These are phyloP conservation scores for Campoletis sonorensis DNA, from an alignment of 1,140 invertebrate genomes.

Conservation along the genomic window DNA sequence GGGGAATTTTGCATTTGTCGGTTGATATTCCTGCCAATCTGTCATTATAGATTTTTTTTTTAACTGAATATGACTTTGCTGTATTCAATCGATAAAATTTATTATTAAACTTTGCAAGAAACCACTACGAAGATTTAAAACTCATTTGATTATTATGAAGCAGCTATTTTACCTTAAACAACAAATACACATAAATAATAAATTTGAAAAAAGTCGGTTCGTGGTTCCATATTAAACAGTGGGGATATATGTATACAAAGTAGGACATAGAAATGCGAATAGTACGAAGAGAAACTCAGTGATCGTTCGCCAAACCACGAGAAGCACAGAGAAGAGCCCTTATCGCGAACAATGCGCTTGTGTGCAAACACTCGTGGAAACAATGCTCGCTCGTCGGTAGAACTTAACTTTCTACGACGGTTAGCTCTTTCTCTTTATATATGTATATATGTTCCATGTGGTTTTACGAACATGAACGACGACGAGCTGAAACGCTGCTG, in stretches of 20 bases:
- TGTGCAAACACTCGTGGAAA: constrained; percentile 56
- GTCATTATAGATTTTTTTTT: too few species aligned
- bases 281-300: constrained; percentile 13
- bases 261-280: neutral
- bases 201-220: neutral
- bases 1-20: too few species aligned
- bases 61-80: too few species aligned
- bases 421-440: constrained; percentile 23
- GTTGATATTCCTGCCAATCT: too few species aligned
- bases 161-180: too few species aligned
- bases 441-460: constrained; percentile 6
- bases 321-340: constrained; percentile 39
- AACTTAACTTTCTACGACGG: constrained; percentile 46
- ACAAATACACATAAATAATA: neutral
- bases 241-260: neutral
- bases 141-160: too few species aligned
- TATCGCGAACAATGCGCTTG: constrained; percentile 54
- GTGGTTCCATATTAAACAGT: neutral
- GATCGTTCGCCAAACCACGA: constrained; percentile 40
- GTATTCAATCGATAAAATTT: too few species aligned
- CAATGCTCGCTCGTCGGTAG: constrained; percentile 45
- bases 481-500: constrained; percentile 26
- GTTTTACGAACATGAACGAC: constrained; percentile 23
- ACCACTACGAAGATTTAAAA: too few species aligned
- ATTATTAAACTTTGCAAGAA: too few species aligned